Evolutionary conservation across 2,797 vertebrate species (phyloP).

Genomic region (Eospalax fontanierii): DNA sequence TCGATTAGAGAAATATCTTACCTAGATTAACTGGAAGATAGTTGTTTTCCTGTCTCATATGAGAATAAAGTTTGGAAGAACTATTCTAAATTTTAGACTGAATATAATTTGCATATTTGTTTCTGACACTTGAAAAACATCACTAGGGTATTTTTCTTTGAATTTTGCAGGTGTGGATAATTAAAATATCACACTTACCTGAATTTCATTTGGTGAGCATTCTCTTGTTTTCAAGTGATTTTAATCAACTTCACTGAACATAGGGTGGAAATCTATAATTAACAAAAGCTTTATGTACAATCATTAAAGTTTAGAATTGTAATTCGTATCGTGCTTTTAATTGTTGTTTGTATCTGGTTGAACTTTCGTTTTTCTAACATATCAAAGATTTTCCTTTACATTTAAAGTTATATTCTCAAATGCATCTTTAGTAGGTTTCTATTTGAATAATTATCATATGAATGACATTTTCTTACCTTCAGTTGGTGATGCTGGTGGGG

Average conservation of each 20-base stretch:
- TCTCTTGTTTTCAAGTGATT: constrained; percentile 84
- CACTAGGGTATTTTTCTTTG: constrained; percentile 76
- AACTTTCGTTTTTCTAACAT: constrained; percentile 51
- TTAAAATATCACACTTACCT: constrained; percentile 85
- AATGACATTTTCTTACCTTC: constrained; percentile 3
- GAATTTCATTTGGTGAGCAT: constrained; percentile 86
- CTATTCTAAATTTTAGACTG: constrained; percentile 83
- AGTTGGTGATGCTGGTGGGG: not conserved
- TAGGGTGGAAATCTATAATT: constrained; percentile 81
- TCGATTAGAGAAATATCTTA: constrained; percentile 18
- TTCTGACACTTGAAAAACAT: constrained; percentile 79
- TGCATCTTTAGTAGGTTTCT: constrained; percentile 36
- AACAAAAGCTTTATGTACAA: constrained; percentile 78
- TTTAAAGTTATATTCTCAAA: constrained; percentile 37
- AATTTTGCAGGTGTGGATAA: constrained; percentile 89
- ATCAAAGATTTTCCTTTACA: constrained; percentile 30
- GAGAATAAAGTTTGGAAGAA: constrained; percentile 20
- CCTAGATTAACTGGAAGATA: constrained; percentile 4
- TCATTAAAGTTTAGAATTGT: constrained; percentile 71
- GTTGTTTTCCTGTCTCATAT: constrained; percentile 19
- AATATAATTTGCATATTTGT: constrained; percentile 81
- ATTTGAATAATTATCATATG: not conserved
- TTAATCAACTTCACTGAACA: constrained; percentile 85
- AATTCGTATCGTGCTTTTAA: constrained; percentile 57
- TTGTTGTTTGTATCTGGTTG: constrained; percentile 67